Conservation (phyloP, 2,888 invertebrate species). For the Panopea generosa region DNA sequence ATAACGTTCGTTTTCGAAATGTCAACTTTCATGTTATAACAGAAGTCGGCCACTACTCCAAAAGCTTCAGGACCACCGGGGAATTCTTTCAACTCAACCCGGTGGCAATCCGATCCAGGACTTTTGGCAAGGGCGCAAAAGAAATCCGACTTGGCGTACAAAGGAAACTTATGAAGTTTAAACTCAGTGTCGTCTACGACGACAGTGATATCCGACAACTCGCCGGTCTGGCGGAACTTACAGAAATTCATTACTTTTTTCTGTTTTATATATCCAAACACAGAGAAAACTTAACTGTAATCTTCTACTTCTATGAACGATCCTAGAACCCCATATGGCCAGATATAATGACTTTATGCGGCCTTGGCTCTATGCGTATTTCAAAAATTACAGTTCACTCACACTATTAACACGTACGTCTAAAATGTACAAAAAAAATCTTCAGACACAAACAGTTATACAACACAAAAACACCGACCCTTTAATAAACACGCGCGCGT, state of each 20-base stretch:
- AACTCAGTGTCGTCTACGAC: conserved; percentile 78
- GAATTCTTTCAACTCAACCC: conserved; percentile 79
- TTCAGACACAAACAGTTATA: too few species aligned
- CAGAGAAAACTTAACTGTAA: too few species aligned
- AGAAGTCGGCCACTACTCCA: conserved; percentile 82
- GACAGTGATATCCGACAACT: conserved; percentile 84
- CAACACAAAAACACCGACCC: too few species aligned
- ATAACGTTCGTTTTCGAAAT: conserved; percentile 80
- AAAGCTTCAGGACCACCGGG: conserved; percentile 83
- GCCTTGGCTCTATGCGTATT: too few species aligned
- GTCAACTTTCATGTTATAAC: conserved; percentile 82
- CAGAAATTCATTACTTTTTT: conserved; percentile 82
- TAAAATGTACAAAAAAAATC: too few species aligned
- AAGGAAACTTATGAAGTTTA: conserved; percentile 84
- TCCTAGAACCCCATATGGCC: too few species aligned
- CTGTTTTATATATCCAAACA: too few species aligned
- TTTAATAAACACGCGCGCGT: too few species aligned
- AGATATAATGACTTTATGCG: too few species aligned
- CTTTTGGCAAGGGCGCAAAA: conserved; percentile 79
- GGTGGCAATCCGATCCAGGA: conserved; percentile 61
- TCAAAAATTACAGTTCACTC: too few species aligned
- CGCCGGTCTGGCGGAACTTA: conserved; percentile 81
- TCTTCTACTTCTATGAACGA: too few species aligned
- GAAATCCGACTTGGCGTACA: conserved; percentile 83
- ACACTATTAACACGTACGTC: too few species aligned